Evolutionary conservation across 2,113 vertebrate species (phyloP).

Genomic region (Hippolais icterina): DNA sequence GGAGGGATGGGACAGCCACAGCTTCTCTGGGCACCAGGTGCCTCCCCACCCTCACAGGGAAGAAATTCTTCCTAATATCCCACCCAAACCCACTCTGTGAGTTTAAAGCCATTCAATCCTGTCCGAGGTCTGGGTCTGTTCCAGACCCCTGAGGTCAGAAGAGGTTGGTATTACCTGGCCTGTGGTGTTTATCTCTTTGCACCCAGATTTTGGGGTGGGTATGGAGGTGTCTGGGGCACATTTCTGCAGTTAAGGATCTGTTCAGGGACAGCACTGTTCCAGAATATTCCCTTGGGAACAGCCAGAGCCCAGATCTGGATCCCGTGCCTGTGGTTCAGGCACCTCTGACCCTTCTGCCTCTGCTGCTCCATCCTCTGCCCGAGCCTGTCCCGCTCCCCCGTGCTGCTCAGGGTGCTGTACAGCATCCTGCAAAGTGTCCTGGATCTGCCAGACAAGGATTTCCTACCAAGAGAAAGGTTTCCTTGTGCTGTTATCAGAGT

Average conservation of each 20-base stretch:
- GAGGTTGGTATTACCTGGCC: neutral
- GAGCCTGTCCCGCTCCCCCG: neutral
- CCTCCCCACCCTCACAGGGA: rapidly evolving
- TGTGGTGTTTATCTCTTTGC: neutral
- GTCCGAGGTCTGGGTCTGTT: neutral
- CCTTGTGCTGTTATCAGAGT: neutral
- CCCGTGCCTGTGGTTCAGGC: too few relatives aligned
- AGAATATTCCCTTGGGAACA: neutral
- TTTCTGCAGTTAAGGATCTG: neutral
- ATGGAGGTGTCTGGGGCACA: neutral
- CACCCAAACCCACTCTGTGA: too few relatives aligned
- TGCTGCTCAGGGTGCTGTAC: neutral
- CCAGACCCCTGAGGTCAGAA: neutral
- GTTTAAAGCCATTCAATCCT: neutral
- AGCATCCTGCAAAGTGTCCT: neutral
- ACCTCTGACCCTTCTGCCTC: neutral
- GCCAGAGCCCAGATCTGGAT: neutral
- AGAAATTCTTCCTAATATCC: neutral
- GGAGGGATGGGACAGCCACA: neutral
- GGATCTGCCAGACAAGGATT: neutral
- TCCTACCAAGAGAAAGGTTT: neutral
- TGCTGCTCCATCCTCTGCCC: neutral
- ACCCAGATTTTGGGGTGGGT: neutral
- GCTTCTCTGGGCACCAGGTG: neutral
- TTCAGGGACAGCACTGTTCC: neutral